Conservation (phyloP, 2,797 vertebrate genomes). For the Parauchenoglanis punctatus region DNA sequence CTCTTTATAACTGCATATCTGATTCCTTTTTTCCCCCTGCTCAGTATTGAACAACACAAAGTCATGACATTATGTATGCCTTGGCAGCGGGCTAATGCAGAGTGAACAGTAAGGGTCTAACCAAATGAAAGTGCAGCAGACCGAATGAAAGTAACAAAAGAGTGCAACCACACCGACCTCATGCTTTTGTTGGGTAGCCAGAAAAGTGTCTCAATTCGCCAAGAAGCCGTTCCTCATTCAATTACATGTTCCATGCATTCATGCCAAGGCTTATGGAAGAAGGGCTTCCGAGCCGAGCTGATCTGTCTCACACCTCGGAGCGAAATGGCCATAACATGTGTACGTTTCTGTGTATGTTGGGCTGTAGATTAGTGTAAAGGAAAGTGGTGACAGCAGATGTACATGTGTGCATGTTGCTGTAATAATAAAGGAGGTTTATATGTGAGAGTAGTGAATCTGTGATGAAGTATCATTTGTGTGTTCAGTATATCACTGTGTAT, state of each 20-base stretch:
- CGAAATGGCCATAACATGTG: slow-evolving; percentile 41
- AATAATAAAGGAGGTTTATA: neutral
- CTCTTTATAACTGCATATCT: slow-evolving; percentile 65
- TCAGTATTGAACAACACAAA: slow-evolving; percentile 66
- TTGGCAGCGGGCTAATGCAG: slow-evolving; percentile 60
- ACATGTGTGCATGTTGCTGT: slow-evolving; percentile 29
- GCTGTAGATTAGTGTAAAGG: slow-evolving; percentile 7
- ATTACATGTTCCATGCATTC: slow-evolving; percentile 74
- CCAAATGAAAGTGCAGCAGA: slow-evolving; percentile 65
- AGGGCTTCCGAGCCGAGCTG: slow-evolving; percentile 66
- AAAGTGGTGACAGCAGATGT: slow-evolving; percentile 46
- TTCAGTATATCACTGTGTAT: slow-evolving; percentile 44
- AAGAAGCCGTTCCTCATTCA: slow-evolving; percentile 74
- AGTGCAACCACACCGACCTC: slow-evolving; percentile 59
- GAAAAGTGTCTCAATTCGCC: slow-evolving; percentile 68
- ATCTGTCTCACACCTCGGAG: slow-evolving; percentile 69
- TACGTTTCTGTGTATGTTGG: slow-evolving; percentile 24
- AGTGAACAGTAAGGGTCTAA: slow-evolving; percentile 60
- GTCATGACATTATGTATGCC: slow-evolving; percentile 71
- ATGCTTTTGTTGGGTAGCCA: slow-evolving; percentile 68
- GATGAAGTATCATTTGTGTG: slow-evolving; percentile 18
- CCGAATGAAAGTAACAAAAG: slow-evolving; percentile 60
- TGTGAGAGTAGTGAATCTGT: slow-evolving; percentile 25
- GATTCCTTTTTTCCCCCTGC: slow-evolving; percentile 37
- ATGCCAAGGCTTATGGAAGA: slow-evolving; percentile 70